phyloP scores from a whole-genome alignment of 2,888 invertebrate genomes.

The Drosophila pseudotalamancana region DNA sequence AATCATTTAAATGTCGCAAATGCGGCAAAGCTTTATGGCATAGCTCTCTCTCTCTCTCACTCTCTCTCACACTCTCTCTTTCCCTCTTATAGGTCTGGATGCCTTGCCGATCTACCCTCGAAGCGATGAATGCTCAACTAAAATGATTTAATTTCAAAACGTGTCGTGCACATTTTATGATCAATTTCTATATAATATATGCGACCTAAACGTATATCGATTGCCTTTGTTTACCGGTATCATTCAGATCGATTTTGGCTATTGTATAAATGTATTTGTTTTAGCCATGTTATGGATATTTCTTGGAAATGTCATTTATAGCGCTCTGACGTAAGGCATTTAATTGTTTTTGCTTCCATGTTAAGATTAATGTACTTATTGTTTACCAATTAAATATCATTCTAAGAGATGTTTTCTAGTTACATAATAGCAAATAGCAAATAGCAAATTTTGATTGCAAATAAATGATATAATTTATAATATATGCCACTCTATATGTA shows the following conservation, averaged over 20 bases:
- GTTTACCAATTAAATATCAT: too few species aligned
- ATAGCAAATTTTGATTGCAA: too few species aligned
- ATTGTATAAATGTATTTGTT: background rate
- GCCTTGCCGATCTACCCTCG: constrained; percentile 7
- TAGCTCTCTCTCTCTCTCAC: too few species aligned
- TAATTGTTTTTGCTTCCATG: background rate
- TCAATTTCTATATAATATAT: constrained; percentile 53
- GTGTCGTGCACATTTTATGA: constrained; percentile 73
- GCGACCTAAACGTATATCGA: constrained; percentile 7
- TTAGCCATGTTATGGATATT: constrained; percentile 17
- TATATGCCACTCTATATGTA: too few species aligned
- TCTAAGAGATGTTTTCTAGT: too few species aligned
- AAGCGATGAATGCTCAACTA: constrained; percentile 65
- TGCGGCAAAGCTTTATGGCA: constrained; percentile 40
- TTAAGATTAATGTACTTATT: background rate
- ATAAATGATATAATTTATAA: too few species aligned
- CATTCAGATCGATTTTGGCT: constrained; percentile 8
- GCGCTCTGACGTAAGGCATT: background rate
- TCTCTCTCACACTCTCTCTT: too few species aligned
- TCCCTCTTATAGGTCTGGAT: too few species aligned
- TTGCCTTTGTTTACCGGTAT: constrained; percentile 4
- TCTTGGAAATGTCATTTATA: background rate
- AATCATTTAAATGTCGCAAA: constrained; percentile 66
- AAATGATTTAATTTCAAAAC: constrained; percentile 83
- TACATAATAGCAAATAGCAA: too few species aligned